Conservation (phyloP, 2,797 vertebrate species). For the Amphiprion clarkii region DNA sequence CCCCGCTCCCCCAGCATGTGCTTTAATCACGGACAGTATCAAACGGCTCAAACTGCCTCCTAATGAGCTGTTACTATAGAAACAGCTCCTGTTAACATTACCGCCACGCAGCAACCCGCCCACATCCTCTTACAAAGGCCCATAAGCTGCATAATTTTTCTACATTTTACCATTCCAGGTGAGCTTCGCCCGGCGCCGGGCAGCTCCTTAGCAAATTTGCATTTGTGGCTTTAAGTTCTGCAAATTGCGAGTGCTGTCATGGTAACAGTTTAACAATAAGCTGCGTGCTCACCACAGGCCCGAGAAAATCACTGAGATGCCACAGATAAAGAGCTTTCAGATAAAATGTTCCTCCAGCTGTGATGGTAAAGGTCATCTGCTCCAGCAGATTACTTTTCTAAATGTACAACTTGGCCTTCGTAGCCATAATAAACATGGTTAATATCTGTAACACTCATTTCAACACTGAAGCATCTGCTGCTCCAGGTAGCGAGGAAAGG, state of each 20-base stretch:
- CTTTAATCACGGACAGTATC: conserved; percentile 84
- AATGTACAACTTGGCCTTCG: conserved; percentile 13
- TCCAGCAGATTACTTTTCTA: conserved; percentile 16
- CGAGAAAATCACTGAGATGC: conserved; percentile 24
- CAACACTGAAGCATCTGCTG: background rate
- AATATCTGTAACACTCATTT: conserved; percentile 2
- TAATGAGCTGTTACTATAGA: conserved; percentile 87
- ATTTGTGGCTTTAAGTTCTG: conserved; percentile 26
- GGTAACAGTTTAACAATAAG: conserved; percentile 36
- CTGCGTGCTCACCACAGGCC: conserved; percentile 6
- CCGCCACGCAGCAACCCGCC: conserved; percentile 51
- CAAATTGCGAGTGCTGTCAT: conserved; percentile 38
- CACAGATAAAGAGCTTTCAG: conserved; percentile 34
- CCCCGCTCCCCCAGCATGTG: conserved; percentile 48
- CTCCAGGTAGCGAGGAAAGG: background rate
- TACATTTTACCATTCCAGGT: conserved; percentile 55
- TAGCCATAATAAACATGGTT: conserved; percentile 1
- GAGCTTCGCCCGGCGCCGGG: conserved; percentile 31
- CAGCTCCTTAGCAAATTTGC: conserved; percentile 16
- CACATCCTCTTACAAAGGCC: conserved; percentile 53
- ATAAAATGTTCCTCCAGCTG: conserved; percentile 42
- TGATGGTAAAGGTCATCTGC: conserved; percentile 42
- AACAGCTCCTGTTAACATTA: conserved; percentile 78
- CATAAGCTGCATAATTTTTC: conserved; percentile 46
- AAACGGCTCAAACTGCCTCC: conserved; percentile 78